phyloP scores from a whole-genome alignment of 2,113 vertebrate species.

The Thalassoma bifasciatum region DNA sequence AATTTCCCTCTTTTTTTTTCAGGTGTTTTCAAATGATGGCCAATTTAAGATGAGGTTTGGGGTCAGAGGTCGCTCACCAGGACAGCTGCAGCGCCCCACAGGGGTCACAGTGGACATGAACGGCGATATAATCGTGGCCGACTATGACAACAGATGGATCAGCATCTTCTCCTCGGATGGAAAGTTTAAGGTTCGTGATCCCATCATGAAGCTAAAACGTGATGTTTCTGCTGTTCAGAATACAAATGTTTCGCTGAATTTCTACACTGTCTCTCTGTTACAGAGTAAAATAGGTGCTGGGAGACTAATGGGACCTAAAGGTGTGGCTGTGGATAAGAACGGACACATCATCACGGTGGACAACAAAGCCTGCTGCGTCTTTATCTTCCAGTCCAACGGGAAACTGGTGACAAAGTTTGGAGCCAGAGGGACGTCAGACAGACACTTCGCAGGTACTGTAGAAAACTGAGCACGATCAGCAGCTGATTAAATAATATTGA shows the following conservation, averaged over 20 bases:
- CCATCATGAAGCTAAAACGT: background rate
- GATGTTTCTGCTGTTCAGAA: background rate
- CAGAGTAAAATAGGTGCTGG: constrained; percentile 96
- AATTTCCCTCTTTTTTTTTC: background rate
- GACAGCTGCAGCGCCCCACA: constrained; percentile 96
- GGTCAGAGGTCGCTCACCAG: constrained; percentile 93
- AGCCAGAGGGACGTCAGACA: constrained; percentile 90
- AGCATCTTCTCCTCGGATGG: constrained; percentile 96
- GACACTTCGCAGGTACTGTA: constrained; percentile 91
- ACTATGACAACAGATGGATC: constrained; percentile 99
- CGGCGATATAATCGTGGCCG: constrained; percentile 95
- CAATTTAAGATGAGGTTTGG: constrained; percentile 96
- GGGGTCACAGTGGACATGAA: constrained; percentile 94
- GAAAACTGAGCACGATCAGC: background rate
- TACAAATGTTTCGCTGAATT: background rate
- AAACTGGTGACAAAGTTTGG: constrained; percentile 96
- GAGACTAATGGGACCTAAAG: constrained; percentile 95
- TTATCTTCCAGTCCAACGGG: constrained; percentile 96
- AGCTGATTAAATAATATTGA: background rate
- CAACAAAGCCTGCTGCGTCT: constrained; percentile 98
- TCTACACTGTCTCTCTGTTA: background rate
- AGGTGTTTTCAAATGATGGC: constrained; percentile 97
- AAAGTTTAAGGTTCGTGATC: constrained; percentile 92
- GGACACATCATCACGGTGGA: constrained; percentile 97
- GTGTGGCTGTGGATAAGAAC: constrained; percentile 93